Evolutionary conservation across 2,113 vertebrate genomes (phyloP).

Genomic region (Mesocricetus auratus): DNA sequence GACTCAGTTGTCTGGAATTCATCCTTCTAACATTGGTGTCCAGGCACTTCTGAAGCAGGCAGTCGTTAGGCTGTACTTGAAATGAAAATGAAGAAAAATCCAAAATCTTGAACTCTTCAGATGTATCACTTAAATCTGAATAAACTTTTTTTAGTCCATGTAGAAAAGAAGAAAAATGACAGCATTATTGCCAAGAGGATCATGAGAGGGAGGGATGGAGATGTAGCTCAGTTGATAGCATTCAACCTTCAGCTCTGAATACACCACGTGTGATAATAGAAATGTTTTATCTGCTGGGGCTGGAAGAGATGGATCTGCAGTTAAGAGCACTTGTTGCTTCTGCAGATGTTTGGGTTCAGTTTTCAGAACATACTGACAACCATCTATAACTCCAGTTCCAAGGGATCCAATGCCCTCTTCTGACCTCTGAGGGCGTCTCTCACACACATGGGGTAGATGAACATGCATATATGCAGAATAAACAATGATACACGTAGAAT

Average conservation of each 20-base stretch:
- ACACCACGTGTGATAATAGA: not conserved
- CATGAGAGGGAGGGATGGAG: not conserved
- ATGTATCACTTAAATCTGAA: constrained; percentile 17
- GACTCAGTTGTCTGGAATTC: no score
- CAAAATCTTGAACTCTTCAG: not conserved
- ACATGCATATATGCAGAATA: not conserved
- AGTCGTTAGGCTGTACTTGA: not conserved
- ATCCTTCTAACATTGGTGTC: no score
- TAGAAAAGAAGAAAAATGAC: constrained; percentile 23
- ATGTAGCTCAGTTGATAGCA: not conserved
- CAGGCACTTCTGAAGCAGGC: not conserved
- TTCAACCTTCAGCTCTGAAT: not conserved
- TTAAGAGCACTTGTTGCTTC: not conserved
- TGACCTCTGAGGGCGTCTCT: not conserved
- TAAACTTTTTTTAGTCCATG: not conserved
- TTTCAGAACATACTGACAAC: not conserved
- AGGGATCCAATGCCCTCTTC: not conserved
- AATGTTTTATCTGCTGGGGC: not conserved
- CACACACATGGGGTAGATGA: not conserved
- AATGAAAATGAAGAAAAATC: not conserved
- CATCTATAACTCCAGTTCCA: not conserved
- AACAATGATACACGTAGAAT: not conserved
- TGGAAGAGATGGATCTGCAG: not conserved
- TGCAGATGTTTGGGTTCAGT: not conserved
- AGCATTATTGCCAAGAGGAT: constrained; percentile 11